Evolutionary conservation across 2,888 invertebrate species (phyloP).

Genomic region (Dicroscelio sp.): DNA sequence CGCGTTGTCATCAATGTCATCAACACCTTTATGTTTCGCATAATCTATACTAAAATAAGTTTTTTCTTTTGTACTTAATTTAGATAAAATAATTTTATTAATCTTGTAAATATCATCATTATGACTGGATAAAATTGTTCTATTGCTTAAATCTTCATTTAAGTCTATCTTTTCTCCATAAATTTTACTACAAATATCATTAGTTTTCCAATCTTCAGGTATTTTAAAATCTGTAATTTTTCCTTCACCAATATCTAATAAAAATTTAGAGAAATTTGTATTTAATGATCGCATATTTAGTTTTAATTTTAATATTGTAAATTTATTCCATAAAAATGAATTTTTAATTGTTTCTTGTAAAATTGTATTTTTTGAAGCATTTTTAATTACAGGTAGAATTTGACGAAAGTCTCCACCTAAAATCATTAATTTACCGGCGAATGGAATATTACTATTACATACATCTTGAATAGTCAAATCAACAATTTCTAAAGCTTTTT

Average conservation of each 20-base stretch:
- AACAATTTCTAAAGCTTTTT: too few relatives aligned
- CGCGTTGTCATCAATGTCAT: too few relatives aligned
- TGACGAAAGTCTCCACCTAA: neutral
- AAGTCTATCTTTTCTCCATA: neutral
- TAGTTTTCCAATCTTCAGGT: neutral
- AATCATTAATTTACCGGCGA: neutral
- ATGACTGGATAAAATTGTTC: neutral
- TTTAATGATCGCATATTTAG: neutral
- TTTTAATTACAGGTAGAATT: conserved; percentile 1
- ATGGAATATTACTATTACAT: too few relatives aligned
- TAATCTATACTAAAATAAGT: too few relatives aligned
- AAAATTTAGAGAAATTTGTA: neutral
- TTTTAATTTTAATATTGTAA: neutral
- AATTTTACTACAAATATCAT: neutral
- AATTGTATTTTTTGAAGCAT: neutral
- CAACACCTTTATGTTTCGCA: too few relatives aligned
- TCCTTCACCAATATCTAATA: neutral
- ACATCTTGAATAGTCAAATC: too few relatives aligned
- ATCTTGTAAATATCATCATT: neutral
- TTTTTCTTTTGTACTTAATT: neutral
- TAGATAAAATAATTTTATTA: too few relatives aligned
- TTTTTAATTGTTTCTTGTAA: neutral
- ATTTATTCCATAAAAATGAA: neutral
- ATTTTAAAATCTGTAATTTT: too few relatives aligned
- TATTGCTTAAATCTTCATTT: too few relatives aligned